Conservation (phyloP, 2,113 vertebrate species). For the Onychostoma macrolepis region DNA sequence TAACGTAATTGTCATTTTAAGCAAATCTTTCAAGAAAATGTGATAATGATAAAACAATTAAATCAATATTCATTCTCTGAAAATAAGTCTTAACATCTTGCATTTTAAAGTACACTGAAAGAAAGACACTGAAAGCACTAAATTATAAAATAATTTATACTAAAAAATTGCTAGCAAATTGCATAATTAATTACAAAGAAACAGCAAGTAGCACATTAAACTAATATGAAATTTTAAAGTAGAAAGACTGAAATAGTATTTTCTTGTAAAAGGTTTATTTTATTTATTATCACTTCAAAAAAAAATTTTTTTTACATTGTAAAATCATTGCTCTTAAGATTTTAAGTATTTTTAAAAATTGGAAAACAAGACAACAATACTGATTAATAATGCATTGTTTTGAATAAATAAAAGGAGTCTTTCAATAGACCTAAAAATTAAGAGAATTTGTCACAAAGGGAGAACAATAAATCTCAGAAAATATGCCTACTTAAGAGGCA, state of each 20-base stretch:
- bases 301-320: too few relatives aligned
- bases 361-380: background rate
- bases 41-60: background rate
- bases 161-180: background rate
- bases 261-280: background rate
- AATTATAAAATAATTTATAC: too few relatives aligned
- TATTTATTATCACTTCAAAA: too few relatives aligned
- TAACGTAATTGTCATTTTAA: background rate
- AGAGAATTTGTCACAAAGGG: background rate
- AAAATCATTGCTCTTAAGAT: too few relatives aligned
- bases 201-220: background rate
- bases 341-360: background rate
- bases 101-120: too few relatives aligned
- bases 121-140: too few relatives aligned
- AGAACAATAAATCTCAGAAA: slow-evolving; percentile 1
- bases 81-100: background rate
- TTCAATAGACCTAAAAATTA: background rate
- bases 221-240: background rate
- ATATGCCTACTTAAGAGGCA: background rate
- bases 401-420: background rate
- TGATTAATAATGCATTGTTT: background rate
- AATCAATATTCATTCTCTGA: background rate
- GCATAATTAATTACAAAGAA: background rate
- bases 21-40: background rate
- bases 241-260: background rate